Evolutionary conservation across 1,140 invertebrate genomes (phyloP).

Genomic region (Nylanderia fulva): DNA sequence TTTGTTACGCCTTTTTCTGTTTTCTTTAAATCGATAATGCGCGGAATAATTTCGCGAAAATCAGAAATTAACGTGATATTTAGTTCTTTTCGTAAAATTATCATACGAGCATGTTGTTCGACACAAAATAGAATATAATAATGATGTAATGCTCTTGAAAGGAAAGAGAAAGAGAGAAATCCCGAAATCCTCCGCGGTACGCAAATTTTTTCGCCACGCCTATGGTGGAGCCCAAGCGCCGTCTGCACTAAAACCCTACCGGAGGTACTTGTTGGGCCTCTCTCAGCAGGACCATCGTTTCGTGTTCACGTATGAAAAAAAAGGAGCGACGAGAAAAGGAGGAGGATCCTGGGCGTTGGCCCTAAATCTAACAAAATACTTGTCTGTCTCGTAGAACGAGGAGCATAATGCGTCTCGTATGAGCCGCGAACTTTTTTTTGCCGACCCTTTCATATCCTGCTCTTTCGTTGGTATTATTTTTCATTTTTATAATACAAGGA

Average conservation of each 20-base stretch:
- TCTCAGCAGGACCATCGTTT: slow-evolving; percentile 49
- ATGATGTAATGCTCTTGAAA: background rate
- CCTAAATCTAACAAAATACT: slow-evolving; percentile 76
- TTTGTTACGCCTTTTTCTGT: background rate
- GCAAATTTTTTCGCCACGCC: slow-evolving; percentile 69
- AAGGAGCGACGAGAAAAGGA: slow-evolving; percentile 37
- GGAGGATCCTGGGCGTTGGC: slow-evolving; percentile 70
- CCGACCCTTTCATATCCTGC: slow-evolving; percentile 11
- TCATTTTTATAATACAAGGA: slow-evolving; percentile 6
- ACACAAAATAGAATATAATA: background rate
- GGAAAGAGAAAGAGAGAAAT: background rate
- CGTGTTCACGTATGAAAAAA: slow-evolving; percentile 71
- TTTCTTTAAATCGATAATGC: background rate
- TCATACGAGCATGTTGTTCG: background rate
- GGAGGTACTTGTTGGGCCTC: slow-evolving; percentile 50
- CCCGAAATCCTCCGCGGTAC: background rate
- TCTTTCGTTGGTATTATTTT: slow-evolving; percentile 35
- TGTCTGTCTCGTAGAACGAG: slow-evolving; percentile 28
- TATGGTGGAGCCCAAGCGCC: slow-evolving; percentile 54
- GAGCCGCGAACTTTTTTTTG: slow-evolving; percentile 29
- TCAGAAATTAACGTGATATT: background rate
- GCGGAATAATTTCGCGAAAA: background rate
- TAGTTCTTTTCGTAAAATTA: background rate
- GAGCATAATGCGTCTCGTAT: slow-evolving; percentile 52
- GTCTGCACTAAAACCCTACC: slow-evolving; percentile 66